phyloP scores from a whole-genome alignment of 2,888 invertebrate genomes.

The Napeogenes inachia region DNA sequence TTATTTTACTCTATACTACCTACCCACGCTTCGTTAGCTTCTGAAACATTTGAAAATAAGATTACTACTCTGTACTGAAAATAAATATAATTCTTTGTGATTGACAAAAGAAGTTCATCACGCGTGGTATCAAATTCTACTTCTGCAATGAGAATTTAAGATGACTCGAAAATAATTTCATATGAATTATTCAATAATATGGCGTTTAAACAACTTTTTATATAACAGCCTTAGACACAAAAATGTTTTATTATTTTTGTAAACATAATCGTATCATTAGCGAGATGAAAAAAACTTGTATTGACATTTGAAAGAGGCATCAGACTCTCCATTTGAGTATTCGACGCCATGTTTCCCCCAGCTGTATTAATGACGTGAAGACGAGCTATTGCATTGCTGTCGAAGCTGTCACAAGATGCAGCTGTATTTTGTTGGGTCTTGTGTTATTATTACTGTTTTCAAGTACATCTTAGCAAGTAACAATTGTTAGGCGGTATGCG shows the following conservation, averaged over 20 bases:
- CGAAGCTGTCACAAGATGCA: constrained; percentile 25
- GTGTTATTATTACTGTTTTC: constrained; percentile 20
- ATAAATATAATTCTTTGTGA: neutral
- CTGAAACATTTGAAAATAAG: neutral
- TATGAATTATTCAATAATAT: too few relatives aligned
- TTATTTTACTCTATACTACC: constrained; percentile 10
- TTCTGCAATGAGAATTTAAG: too few relatives aligned
- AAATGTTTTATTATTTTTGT: constrained; percentile 4
- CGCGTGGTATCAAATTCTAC: too few relatives aligned
- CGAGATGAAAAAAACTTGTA: constrained; percentile 1
- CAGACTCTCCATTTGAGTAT: constrained; percentile 3
- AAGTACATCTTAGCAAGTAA: constrained; percentile 8
- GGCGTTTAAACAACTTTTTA: too few relatives aligned
- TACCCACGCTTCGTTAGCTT: constrained; percentile 9
- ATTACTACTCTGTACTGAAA: neutral
- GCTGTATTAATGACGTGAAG: constrained; percentile 25
- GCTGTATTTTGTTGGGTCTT: constrained; percentile 16
- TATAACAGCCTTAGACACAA: too few relatives aligned
- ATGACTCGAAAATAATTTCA: too few relatives aligned
- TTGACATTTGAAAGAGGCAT: constrained; percentile 11
- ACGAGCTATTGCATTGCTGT: constrained; percentile 27
- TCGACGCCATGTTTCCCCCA: constrained; percentile 22
- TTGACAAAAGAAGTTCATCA: too few relatives aligned
- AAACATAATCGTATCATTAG: neutral
- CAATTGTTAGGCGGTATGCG: constrained; percentile 9